Evolutionary conservation across 2,888 invertebrate genomes (phyloP).

Genomic region (Agonum fuliginosum): DNA sequence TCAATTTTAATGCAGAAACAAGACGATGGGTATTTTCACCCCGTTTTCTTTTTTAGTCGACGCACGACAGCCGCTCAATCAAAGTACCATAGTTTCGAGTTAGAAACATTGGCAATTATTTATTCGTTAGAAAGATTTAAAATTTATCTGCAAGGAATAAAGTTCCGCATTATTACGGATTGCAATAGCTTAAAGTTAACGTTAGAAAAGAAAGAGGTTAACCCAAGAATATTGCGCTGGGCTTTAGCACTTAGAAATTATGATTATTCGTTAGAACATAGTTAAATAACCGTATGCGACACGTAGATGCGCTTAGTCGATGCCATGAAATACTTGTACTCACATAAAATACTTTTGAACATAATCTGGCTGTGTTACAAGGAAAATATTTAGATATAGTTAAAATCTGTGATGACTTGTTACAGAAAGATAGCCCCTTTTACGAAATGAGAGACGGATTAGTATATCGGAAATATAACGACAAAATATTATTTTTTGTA

Average conservation of each 20-base stretch:
- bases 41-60: too few species aligned
- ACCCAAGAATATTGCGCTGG: background rate
- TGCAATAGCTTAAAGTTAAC: background rate
- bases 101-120: background rate
- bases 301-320: slow-evolving; percentile 8
- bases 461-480: slow-evolving; percentile 3
- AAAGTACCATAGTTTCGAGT: background rate
- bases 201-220: background rate
- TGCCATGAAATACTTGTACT: background rate
- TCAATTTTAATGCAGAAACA: background rate
- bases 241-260: background rate
- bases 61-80: background rate
- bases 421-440: background rate
- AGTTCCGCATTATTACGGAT: background rate
- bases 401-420: background rate
- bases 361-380: background rate
- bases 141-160: background rate
- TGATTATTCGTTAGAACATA: background rate
- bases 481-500: too few species aligned
- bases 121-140: background rate
- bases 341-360: background rate
- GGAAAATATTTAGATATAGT: background rate
- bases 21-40: background rate
- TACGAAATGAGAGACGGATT: background rate
- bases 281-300: background rate